Evolutionary conservation across 2,797 vertebrate species (phyloP), one percentile per base, ranked within the genome.

Genomic region (Spinus olivaceus): DNA sequence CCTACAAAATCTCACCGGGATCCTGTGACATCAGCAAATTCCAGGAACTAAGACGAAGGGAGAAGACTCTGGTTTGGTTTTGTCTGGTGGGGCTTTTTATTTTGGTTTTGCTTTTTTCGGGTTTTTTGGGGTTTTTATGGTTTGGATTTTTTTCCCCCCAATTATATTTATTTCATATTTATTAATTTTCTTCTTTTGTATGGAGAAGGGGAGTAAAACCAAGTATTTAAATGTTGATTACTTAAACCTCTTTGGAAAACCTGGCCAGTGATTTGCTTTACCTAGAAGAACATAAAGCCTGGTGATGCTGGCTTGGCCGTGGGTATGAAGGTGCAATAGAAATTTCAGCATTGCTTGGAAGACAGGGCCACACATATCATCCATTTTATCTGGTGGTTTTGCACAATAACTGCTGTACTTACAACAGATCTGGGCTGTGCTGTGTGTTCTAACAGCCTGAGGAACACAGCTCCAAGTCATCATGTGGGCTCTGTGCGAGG

Each of bases 361-460:
- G 51, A 15, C 6, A 4, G 32, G 12, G 10, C 32, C 20, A 0
- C 6, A 3, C 6, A 0, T 1, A 3, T 3, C 20, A 2, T 9
- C 3, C 14, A 0, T 41, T 61, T 33, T 20, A 1, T 17, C 33
- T 8, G 20, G 20, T 9, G 12, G 8, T 37, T 35, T 12, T 4
- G 33, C 33, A 1, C 46, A 6, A 4, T 32, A 69, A 28, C 46
- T 8, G 49, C 18, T 46, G 41, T 30, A 5, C 17, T 70, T 49
- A 8, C n/a, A 3, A 12, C 16, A 46, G 30, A 14, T 22, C 35
- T 0, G 1, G 33, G 27, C 51, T 32, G 21, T 11, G 41, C 12
- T 22, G 22, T 9, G 0, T 5, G 24, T 21, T 53, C 44, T 3
- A 9, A 9, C 5, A 10, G 44, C 17, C 47, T n/a, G 64, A 46